These are phyloP conservation scores for Lepidurus packardi DNA, from an alignment of 1,140 invertebrate species.

Conservation along the genomic window DNA sequence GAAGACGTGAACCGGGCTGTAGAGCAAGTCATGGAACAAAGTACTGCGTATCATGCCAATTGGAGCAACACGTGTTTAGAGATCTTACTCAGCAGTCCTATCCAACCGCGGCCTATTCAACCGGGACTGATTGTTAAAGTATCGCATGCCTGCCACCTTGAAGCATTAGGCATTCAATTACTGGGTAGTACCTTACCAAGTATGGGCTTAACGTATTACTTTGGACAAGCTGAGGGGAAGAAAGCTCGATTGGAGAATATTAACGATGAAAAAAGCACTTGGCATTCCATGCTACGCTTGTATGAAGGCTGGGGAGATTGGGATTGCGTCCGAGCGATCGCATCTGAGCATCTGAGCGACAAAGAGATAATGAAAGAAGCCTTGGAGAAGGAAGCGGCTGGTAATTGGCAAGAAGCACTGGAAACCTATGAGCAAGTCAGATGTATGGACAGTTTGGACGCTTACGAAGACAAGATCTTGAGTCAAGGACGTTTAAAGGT, in stretches of 20 bases:
- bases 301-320: slow-evolving; percentile 24
- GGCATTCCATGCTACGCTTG: slow-evolving; percentile 23
- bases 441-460: not conserved
- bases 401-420: slow-evolving; percentile 25
- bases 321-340: slow-evolving; percentile 27
- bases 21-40: not conserved
- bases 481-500: not conserved
- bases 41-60: not conserved
- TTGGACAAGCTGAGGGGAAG: not conserved
- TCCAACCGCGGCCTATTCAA: not conserved
- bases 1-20: not conserved
- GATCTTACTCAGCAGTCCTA: not conserved
- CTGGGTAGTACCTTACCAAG: not conserved
- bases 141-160: not conserved
- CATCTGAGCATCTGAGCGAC: not conserved
- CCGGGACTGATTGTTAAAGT: not conserved
- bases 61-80: not conserved
- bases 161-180: slow-evolving; percentile 26
- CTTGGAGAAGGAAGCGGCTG: slow-evolving; percentile 16
- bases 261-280: not conserved
- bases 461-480: not conserved
- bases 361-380: slow-evolving; percentile 20
- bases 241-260: not conserved
- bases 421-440: slow-evolving; percentile 9
- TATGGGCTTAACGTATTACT: slow-evolving; percentile 4